Evolutionary conservation across 1,140 invertebrate genomes (phyloP).

Genomic region (Drosophila athabasca): DNA sequence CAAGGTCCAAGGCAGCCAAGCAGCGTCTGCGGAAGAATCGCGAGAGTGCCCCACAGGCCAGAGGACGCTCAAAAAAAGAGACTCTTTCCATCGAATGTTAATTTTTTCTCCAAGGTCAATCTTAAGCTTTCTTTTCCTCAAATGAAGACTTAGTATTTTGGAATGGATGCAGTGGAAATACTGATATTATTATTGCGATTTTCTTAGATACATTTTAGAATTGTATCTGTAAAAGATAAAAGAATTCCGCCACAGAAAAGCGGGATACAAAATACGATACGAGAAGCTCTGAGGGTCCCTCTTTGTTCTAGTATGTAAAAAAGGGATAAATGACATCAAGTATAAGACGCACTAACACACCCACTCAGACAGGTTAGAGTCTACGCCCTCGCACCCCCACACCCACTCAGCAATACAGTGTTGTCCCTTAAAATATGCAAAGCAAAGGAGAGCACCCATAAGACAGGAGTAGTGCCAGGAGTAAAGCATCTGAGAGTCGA

Average conservation of each 20-base stretch:
- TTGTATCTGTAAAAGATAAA: too few species aligned
- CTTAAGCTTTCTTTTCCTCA: too few species aligned
- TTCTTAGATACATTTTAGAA: too few species aligned
- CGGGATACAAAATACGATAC: slow-evolving; percentile 36
- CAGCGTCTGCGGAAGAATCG: too few species aligned
- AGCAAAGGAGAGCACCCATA: slow-evolving; percentile 52
- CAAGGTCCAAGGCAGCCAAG: too few species aligned
- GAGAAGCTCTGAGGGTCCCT: slow-evolving; percentile 22
- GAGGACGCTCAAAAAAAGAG: too few species aligned
- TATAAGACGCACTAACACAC: slow-evolving; percentile 38
- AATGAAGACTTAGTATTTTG: too few species aligned
- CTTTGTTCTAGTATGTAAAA: slow-evolving; percentile 67
- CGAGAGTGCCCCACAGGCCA: too few species aligned
- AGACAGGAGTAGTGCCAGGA: slow-evolving; percentile 39
- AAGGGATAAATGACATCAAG: slow-evolving; percentile 66
- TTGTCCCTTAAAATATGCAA: slow-evolving; percentile 67
- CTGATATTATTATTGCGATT: too few species aligned
- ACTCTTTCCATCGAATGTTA: too few species aligned
- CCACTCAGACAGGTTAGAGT: slow-evolving; percentile 9
- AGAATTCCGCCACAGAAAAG: background rate
- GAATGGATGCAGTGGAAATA: too few species aligned
- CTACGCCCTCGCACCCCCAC: background rate
- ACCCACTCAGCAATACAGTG: slow-evolving; percentile 9
- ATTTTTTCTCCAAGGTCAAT: too few species aligned
- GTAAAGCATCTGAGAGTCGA: slow-evolving; percentile 1